Conservation (phyloP, 1,140 invertebrate genomes). For the Hylaeus anthracinus region DNA sequence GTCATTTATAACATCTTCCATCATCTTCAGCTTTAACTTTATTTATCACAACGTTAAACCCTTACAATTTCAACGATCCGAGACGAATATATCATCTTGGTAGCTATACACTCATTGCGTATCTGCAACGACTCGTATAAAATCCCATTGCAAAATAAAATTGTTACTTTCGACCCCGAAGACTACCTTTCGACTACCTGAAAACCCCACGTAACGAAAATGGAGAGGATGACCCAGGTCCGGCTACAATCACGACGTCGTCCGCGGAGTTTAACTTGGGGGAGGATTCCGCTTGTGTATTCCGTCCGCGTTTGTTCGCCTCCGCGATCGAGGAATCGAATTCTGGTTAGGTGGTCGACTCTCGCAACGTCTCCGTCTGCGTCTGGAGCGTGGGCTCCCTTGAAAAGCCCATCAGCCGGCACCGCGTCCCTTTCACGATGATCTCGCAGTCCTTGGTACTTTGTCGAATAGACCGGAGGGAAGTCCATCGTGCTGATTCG, state of each 20-base stretch:
- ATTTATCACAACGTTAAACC: too few species aligned
- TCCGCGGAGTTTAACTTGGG: slow-evolving; percentile 45
- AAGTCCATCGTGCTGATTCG: slow-evolving; percentile 60
- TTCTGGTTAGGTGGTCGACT: slow-evolving; percentile 53
- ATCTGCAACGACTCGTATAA: too few species aligned
- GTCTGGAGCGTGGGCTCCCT: neutral
- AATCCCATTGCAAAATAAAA: too few species aligned
- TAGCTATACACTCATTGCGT: too few species aligned
- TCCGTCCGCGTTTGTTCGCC: slow-evolving; percentile 44
- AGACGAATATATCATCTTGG: too few species aligned
- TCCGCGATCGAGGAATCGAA: slow-evolving; percentile 64
- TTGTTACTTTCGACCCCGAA: too few species aligned
- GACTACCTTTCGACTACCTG: too few species aligned
- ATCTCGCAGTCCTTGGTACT: slow-evolving; percentile 49
- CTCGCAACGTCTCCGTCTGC: neutral
- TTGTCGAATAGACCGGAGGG: slow-evolving; percentile 50
- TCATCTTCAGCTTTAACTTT: too few species aligned
- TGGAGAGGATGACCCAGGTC: too few species aligned
- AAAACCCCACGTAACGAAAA: too few species aligned
- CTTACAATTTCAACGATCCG: too few species aligned
- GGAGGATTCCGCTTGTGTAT: slow-evolving; percentile 50
- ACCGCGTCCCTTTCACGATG: slow-evolving; percentile 47
- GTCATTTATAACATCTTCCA: too few species aligned
- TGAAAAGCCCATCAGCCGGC: slow-evolving; percentile 45
- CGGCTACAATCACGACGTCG: slow-evolving; percentile 29